Evolutionary conservation across 2,888 invertebrate genomes (phyloP).

Genomic region (Cephalotes varians): DNA sequence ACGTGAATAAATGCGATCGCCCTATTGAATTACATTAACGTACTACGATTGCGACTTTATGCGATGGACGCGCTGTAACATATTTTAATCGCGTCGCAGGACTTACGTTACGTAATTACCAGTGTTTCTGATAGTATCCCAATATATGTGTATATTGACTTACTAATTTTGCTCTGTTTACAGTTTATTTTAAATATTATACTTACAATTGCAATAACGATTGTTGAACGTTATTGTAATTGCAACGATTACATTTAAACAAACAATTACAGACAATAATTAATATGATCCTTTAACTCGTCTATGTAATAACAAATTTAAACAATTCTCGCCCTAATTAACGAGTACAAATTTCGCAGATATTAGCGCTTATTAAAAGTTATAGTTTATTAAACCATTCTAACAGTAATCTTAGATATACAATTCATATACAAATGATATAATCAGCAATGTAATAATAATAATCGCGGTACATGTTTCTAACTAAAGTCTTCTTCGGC

Average conservation of each 20-base stretch:
- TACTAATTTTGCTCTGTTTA: neutral
- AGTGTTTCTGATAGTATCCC: neutral
- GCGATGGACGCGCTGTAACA: neutral
- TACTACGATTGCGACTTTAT: neutral
- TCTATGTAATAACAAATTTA: no score
- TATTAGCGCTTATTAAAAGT: no score
- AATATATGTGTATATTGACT: neutral
- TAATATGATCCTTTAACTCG: no score
- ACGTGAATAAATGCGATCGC: conserved; percentile 38
- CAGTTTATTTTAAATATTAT: neutral
- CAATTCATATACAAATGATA: no score
- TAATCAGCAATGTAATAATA: no score
- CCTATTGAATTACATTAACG: conserved; percentile 28
- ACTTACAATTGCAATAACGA: neutral
- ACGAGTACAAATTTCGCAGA: no score
- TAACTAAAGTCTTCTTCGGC: no score
- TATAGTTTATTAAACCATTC: no score
- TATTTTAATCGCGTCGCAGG: conserved; percentile 5
- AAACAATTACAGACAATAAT: neutral
- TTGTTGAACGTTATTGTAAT: no score
- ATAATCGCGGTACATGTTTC: no score
- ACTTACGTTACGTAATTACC: conserved; percentile 13
- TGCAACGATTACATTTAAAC: neutral
- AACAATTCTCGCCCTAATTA: no score
- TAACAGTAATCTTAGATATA: no score